These are phyloP conservation scores for Dynastes hyllus DNA, from an alignment of 2,888 invertebrate genomes.

Conservation along the genomic window DNA sequence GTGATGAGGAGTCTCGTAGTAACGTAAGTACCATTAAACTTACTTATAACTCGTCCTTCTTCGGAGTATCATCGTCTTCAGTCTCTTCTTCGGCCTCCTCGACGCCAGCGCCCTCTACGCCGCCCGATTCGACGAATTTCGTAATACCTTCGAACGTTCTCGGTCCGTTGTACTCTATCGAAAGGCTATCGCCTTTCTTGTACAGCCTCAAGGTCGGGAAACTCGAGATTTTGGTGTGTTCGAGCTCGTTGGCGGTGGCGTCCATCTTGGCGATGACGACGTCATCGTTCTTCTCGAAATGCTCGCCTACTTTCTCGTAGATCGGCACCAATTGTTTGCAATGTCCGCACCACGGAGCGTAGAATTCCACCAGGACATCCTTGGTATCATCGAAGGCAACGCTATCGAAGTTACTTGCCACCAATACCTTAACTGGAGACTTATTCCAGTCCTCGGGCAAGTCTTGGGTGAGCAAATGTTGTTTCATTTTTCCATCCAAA, in stretches of 20 bases:
- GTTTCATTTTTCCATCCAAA: constrained; percentile 94
- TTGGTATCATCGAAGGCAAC: constrained; percentile 91
- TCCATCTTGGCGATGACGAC: constrained; percentile 99
- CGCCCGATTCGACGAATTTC: constrained; percentile 95
- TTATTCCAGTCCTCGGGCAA: constrained; percentile 98
- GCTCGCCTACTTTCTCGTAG: constrained; percentile 90
- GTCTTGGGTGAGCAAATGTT: constrained; percentile 95
- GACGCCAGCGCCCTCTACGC: constrained; percentile 82
- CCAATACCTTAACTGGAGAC: constrained; percentile 92
- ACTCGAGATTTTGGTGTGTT: constrained; percentile 94
- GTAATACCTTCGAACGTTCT: constrained; percentile 94
- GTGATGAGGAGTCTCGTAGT: constrained; percentile 22
- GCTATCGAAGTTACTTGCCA: constrained; percentile 96
- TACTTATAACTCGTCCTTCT: constrained; percentile 85
- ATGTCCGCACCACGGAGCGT: constrained; percentile 99
- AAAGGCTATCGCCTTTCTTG: constrained; percentile 92
- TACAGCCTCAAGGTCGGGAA: constrained; percentile 97
- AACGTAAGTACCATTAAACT: constrained; percentile 63
- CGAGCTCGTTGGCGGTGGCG: constrained; percentile 97
- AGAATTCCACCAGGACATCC: constrained; percentile 98
- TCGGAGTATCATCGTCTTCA: constrained; percentile 82
- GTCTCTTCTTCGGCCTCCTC: constrained; percentile 78
- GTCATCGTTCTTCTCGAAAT: constrained; percentile 87
- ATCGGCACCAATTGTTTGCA: constrained; percentile 98
- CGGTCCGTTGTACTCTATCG: constrained; percentile 95